Evolutionary conservation across 2,888 invertebrate genomes (phyloP), one percentile per base, ranked within the genome.

Genomic region (Abrostola triplasia): DNA sequence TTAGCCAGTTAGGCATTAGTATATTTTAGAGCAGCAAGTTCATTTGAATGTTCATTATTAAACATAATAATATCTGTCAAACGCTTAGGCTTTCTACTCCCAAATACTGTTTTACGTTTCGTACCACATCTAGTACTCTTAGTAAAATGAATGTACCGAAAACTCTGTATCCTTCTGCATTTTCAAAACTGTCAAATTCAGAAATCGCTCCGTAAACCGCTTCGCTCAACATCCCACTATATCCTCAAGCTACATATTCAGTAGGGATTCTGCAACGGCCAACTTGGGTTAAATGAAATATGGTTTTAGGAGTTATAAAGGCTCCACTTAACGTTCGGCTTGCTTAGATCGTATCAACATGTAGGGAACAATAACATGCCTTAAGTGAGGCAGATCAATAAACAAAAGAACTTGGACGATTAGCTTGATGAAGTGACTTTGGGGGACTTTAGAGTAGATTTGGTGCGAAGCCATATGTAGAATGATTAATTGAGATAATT

Each of bases 211-310:
- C 12, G 12, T 51, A 36, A 44, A 42, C 52, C 40, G 40, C 58
- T 59, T 36, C 35, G 40, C 47, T 7, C 9, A 6, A 36, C 50
- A 62, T 42, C 41, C 41, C 48, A 40, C 8, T 38, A 49, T 13
- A 52, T 40, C 69, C 65, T 44, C 65, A 58, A 58, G 59, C 64
- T 78, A 72, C 70, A 72, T 79, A 78, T 78, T 79, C 75, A 77
- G 75, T 54, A 74, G 79, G 69, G 68, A 54, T 64, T 53, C 55
- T 60, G 59, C 38, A 40, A 62, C 61, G 55, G 44, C 59, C 55
- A 71, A 60, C 64, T 72, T 47, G 78, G 81, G 72, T 66, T 77
- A 80, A 84, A 80, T 84, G 84, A 84, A 80, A 81, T 84, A 84
- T 82, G 76, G 78, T 71, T 80, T 74, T 67, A 64, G 82, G 73